phyloP scores from a whole-genome alignment of 1,140 invertebrate species.

The Neotoxoptera formosana region DNA sequence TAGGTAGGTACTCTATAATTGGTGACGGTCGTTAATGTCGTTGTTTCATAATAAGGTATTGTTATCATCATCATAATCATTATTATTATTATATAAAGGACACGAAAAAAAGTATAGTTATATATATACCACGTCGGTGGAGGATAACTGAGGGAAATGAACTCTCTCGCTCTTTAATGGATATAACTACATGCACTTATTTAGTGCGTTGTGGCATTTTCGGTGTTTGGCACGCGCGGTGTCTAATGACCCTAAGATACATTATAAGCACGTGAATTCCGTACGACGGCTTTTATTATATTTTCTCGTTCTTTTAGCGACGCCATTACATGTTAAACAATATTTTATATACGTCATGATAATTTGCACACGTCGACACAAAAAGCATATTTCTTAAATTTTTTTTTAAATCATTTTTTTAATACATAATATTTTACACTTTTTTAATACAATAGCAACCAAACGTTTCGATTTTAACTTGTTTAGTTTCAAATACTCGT shows the following conservation, averaged over 20 bases:
- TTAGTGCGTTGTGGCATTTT: background rate
- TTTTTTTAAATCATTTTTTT: background rate
- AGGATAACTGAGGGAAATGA: background rate
- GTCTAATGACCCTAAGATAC: conserved; percentile 23
- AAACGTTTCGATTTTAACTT: background rate
- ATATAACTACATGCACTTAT: background rate
- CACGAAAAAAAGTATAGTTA: background rate
- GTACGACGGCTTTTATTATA: background rate
- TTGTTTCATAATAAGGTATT: background rate
- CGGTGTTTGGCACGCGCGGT: conserved; percentile 1
- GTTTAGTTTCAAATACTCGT: background rate
- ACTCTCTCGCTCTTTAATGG: conserved; percentile 11
- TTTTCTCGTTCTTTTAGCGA: background rate
- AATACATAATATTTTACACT: background rate
- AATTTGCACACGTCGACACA: background rate
- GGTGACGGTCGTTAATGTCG: background rate
- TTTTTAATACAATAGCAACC: background rate
- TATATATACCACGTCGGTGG: background rate
- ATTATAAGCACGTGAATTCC: background rate
- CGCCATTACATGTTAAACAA: background rate
- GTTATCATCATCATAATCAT: background rate
- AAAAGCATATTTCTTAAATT: background rate
- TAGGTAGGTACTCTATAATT: background rate
- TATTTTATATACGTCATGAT: background rate
- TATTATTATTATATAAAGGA: background rate